Evolutionary conservation across 2,113 vertebrate genomes (phyloP).

Genomic region (Arizona elegans): DNA sequence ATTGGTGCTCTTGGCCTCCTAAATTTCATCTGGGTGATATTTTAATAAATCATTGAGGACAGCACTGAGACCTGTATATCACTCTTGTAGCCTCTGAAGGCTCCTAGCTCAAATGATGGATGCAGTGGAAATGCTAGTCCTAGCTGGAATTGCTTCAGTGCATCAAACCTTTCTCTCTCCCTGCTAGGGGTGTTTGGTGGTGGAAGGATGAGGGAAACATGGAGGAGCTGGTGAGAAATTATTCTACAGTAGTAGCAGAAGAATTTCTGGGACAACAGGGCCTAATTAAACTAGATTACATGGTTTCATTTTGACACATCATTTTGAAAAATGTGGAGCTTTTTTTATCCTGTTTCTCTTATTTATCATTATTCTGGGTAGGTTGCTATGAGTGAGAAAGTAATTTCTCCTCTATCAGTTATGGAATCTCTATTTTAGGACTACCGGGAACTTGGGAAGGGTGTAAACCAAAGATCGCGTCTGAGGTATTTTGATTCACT

Average conservation of each 20-base stretch:
- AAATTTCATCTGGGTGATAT: slow-evolving; percentile 36
- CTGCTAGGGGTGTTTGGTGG: background rate
- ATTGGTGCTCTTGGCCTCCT: background rate
- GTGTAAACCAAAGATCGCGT: background rate
- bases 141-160: slow-evolving; percentile 43
- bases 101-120: slow-evolving; percentile 55
- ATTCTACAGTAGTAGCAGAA: background rate
- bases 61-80: slow-evolving; percentile 46
- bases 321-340: slow-evolving; percentile 12
- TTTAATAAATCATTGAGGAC: slow-evolving; percentile 48
- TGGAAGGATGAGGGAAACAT: too few species aligned
- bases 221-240: background rate
- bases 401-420: rapidly evolving
- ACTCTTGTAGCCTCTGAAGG: slow-evolving; percentile 50
- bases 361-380: background rate
- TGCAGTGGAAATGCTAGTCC: slow-evolving; percentile 45
- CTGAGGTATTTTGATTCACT: background rate
- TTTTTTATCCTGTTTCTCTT: background rate
- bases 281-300: background rate
- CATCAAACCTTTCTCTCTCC: background rate
- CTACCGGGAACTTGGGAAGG: background rate
- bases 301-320: background rate
- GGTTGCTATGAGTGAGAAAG: background rate
- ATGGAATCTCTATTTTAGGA: rapidly evolving
- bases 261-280: background rate